Evolutionary conservation across 2,888 invertebrate genomes (phyloP).

Genomic region (Lasioglossum marginatum): DNA sequence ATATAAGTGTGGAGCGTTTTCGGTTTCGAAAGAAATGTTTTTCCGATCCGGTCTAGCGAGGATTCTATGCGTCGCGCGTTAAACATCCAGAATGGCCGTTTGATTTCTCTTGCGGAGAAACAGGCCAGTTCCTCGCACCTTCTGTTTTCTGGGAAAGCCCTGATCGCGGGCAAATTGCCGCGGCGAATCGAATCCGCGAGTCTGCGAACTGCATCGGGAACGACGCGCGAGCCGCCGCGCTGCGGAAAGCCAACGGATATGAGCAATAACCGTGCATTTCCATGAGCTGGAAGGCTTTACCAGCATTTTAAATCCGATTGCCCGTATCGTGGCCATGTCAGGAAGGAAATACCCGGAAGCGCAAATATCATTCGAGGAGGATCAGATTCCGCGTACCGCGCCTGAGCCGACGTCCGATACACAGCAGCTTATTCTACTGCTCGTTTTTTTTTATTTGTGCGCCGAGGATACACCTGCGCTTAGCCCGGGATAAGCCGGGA

Average conservation of each 20-base stretch:
- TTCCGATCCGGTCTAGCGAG: neutral
- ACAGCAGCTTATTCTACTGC: constrained; percentile 24
- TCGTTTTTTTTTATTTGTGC: constrained; percentile 14
- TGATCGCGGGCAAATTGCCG: neutral
- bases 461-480: constrained; percentile 1
- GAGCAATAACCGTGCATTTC: constrained; percentile 52
- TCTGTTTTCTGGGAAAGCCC: neutral
- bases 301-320: constrained; percentile 55
- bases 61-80: neutral
- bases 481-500: constrained; percentile 27
- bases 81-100: neutral
- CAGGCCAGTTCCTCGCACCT: neutral
- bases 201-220: constrained; percentile 4
- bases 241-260: constrained; percentile 20
- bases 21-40: too few species aligned
- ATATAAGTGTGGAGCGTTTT: too few species aligned
- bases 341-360: constrained; percentile 27
- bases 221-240: constrained; percentile 3
- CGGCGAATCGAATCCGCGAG: neutral
- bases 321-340: constrained; percentile 44
- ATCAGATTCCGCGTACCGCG: constrained; percentile 41
- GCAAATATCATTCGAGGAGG: constrained; percentile 48
- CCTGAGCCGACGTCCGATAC: constrained; percentile 30
- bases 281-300: constrained; percentile 26
- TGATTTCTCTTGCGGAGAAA: neutral